A percentile compares a stretch with the other conserved stretches of the same genome.
Conservation (phyloP, 1,140 invertebrate species). For the Meloidogyne floridensis region DNA sequence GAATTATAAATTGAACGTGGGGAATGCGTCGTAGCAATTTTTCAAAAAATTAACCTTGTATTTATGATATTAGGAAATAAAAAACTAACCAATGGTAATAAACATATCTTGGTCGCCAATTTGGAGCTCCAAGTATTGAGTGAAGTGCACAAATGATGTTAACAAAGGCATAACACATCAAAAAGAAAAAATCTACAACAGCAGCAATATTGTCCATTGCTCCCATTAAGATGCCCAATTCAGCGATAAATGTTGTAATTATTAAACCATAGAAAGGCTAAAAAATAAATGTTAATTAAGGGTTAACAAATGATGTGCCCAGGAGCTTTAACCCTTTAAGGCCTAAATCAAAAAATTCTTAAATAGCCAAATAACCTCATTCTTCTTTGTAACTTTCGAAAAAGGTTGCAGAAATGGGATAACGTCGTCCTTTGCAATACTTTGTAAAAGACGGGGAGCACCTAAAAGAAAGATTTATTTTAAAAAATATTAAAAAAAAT, state of each 20-base stretch:
- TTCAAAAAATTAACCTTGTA: no score
- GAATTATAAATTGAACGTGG: no score
- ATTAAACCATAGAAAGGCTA: conserved; percentile 81
- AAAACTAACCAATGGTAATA: conserved; percentile 91
- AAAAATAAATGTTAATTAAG: background rate
- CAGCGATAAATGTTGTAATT: conserved; percentile 82
- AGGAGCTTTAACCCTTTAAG: no score
- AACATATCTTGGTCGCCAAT: conserved; percentile 95
- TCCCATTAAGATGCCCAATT: conserved; percentile 62
- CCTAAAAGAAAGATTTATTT: conserved; percentile 61
- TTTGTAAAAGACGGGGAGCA: conserved; percentile 70
- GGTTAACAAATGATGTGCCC: background rate
- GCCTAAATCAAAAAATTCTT: background rate
- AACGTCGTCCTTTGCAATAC: conserved; percentile 72
- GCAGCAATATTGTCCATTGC: conserved; percentile 64
- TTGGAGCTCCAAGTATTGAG: conserved; percentile 87
- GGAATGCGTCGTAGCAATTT: no score
- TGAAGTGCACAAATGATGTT: conserved; percentile 97
- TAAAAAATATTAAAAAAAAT: background rate
- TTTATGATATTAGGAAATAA: background rate
- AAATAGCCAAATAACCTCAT: conserved; percentile 71
- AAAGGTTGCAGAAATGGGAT: conserved; percentile 92
- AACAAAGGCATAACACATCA: conserved; percentile 99
- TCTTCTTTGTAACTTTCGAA: conserved; percentile 83
- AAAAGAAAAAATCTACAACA: conserved; percentile 77